Evolutionary conservation across 2,888 invertebrate species (phyloP).

Genomic region (Agriopis leucophaearia): DNA sequence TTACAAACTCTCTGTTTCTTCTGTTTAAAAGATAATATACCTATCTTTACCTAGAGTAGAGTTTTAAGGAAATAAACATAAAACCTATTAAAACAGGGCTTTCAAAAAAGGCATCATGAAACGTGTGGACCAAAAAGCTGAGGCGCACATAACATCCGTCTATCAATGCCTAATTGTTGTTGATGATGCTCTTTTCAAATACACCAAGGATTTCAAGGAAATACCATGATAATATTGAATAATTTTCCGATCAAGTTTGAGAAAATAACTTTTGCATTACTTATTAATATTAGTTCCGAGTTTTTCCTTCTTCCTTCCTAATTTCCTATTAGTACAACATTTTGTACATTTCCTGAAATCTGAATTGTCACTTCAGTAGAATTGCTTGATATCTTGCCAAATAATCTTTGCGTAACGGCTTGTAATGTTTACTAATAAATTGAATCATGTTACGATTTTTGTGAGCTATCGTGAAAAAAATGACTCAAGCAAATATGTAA

Average conservation of each 20-base stretch:
- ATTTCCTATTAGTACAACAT: constrained; percentile 3
- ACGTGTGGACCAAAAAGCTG: no score
- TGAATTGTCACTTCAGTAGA: constrained; percentile 26
- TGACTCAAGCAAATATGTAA: constrained; percentile 34
- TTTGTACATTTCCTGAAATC: constrained; percentile 24
- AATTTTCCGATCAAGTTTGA: neutral
- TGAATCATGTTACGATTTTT: constrained; percentile 41
- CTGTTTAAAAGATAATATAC: no score
- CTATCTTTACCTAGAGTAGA: no score
- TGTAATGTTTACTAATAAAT: constrained; percentile 37
- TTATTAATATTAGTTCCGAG: neutral
- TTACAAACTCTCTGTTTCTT: no score
- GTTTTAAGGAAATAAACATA: no score
- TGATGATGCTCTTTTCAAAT: no score
- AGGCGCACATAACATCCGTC: no score
- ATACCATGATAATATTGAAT: no score
- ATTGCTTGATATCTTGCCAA: constrained; percentile 22
- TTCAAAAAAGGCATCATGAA: no score
- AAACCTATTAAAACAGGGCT: no score
- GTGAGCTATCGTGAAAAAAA: constrained; percentile 3
- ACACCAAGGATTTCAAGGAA: no score
- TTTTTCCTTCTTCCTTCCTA: constrained; percentile 32
- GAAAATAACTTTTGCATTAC: neutral
- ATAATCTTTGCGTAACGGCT: constrained; percentile 27
- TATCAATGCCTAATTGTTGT: no score